Base-by-base conservation (phyloP, 2,797 vertebrate genomes). In the Clarias platycephalus region DNA sequence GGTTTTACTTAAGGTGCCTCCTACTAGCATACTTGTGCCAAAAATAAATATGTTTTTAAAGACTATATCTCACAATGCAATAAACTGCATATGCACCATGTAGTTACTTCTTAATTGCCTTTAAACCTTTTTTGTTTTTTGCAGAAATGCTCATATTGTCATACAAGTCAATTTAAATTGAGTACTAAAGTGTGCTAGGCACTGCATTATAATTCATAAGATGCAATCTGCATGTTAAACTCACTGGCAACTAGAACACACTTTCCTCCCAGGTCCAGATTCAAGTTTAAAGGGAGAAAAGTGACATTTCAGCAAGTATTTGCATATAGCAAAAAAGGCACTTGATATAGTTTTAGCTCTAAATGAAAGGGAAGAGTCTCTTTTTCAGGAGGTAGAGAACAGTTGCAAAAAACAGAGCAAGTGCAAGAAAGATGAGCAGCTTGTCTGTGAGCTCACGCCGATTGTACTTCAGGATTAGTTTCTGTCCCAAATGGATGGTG, bases 381-480 rank as follows among this genome's bases (percentile, higher is more conserved):
- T 99, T 99, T 89, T 99, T 99, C 24, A 99, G 91, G 88, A 99
- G 98, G 90, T 99, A 99, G 82, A 99, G 95, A 37, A 99, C 97
- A 0, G 97, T 99, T 83, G 97, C 96, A 44, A 98, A 93, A 89
- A 99, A 99, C 9, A 99, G 95, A 10, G 97, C 97, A 10, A 99
- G 87, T 0, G 97, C 97, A 0, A 99, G 95, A 88, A 99, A 98
- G 92, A 99, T 98, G 44, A 99, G 97, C 89, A 99, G 96, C 80
- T 98, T 99, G 91, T 98, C 98, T 0, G 98, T 99, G 88, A 99
- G 94, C 87, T 99, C 97, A 24, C 97, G 91, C 67, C 97, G 97
- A 87, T 99, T 99, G 88, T 99, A 99, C 86, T 99, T 99, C 5
- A 97, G 98, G 91, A 99, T 98, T 84, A 99, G 96, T 87, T 99